Evolutionary conservation across 2,888 invertebrate genomes (phyloP).

Genomic region (Gerris lacustris): DNA sequence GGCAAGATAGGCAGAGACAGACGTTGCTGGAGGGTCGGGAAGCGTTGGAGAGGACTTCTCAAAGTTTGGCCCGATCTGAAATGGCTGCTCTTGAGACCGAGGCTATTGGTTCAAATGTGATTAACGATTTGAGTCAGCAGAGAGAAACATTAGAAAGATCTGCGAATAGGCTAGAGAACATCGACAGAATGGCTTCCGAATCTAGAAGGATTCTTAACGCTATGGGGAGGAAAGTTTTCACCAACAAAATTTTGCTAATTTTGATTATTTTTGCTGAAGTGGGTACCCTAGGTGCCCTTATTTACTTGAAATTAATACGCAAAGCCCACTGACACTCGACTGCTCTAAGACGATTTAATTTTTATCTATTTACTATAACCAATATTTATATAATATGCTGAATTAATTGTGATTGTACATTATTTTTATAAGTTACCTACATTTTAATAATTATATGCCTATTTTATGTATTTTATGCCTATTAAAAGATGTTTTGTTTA

Average conservation of each 20-base stretch:
- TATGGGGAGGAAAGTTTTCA: slow-evolving; percentile 56
- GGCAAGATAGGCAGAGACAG: slow-evolving; percentile 47
- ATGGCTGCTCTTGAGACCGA: slow-evolving; percentile 69
- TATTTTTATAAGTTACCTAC: no score
- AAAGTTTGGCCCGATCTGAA: slow-evolving; percentile 55
- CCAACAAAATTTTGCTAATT: slow-evolving; percentile 61
- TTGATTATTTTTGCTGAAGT: slow-evolving; percentile 60
- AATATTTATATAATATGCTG: no score
- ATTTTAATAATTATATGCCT: no score
- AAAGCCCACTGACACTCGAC: not conserved
- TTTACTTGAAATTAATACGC: slow-evolving; percentile 23
- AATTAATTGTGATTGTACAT: no score
- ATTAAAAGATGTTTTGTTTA: no score
- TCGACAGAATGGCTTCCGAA: slow-evolving; percentile 55
- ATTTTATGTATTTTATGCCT: no score
- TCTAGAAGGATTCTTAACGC: slow-evolving; percentile 51
- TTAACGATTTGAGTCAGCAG: slow-evolving; percentile 62
- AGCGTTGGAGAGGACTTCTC: slow-evolving; percentile 47
- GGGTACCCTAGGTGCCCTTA: slow-evolving; percentile 47
- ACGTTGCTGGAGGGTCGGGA: slow-evolving; percentile 45
- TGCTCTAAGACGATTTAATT: no score
- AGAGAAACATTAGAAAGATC: slow-evolving; percentile 58
- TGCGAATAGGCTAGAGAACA: slow-evolving; percentile 53
- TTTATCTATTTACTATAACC: no score
- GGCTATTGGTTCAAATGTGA: slow-evolving; percentile 60